A percentile compares a stretch with the other conserved stretches of the same genome.
These are phyloP conservation scores for Microctonus aethiopoides DNA, from an alignment of 2,888 invertebrate genomes.

Conservation along the genomic window DNA sequence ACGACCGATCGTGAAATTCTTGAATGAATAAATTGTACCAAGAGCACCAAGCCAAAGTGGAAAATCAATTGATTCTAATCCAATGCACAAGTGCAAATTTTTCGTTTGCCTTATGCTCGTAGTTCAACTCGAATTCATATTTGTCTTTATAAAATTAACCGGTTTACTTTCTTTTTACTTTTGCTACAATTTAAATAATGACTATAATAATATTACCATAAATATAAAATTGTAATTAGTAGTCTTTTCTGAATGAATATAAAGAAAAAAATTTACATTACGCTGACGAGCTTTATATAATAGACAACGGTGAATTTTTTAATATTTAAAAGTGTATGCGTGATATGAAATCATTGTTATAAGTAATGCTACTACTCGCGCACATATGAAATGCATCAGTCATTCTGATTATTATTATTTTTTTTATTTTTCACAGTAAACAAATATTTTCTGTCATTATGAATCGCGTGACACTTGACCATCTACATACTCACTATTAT, in stretches of 20 bases:
- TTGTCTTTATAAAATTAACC: conserved; percentile 6
- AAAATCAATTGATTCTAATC: conserved; percentile 16
- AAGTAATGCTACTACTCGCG: background rate
- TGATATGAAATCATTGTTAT: background rate
- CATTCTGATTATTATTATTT: background rate
- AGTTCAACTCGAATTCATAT: conserved; percentile 15
- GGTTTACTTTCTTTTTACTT: background rate
- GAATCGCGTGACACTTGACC: conserved; percentile 20
- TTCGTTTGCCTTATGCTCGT: conserved; percentile 11
- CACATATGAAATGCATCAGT: background rate
- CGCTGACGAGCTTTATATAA: background rate
- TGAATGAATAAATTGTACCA: conserved; percentile 19
- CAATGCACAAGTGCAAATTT: conserved; percentile 13
- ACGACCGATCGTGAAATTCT: conserved; percentile 9
- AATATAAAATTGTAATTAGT: background rate
- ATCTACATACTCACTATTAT: background rate
- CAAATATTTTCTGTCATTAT: background rate
- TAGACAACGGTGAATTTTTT: background rate
- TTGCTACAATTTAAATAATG: background rate
- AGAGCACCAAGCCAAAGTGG: background rate
- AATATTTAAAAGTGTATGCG: background rate
- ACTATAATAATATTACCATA: background rate
- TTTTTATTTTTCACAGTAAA: background rate
- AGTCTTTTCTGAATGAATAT: background rate
- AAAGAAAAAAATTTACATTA: background rate